Percentiles rank a stretch among this genome's conserved stretches.
phyloP scores from a whole-genome alignment of 2,888 invertebrate genomes.

The Therioaphis trifolii region DNA sequence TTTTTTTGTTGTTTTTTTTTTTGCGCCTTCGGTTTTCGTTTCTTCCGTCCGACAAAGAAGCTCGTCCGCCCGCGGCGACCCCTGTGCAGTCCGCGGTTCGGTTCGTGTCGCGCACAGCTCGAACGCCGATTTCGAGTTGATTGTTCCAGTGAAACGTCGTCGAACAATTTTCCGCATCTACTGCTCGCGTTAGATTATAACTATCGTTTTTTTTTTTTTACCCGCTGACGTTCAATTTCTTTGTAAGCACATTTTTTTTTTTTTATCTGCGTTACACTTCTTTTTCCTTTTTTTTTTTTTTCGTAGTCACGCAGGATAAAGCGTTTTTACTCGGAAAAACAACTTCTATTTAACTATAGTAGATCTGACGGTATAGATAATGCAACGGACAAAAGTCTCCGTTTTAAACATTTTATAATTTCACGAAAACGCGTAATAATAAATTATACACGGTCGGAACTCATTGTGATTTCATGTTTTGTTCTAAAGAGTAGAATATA shows the following conservation, averaged over 20 bases:
- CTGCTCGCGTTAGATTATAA: background rate
- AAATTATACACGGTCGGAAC: background rate
- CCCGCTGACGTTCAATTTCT: background rate
- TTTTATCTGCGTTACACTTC: background rate
- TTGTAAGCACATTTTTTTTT: no score
- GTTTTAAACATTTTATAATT: slow-evolving; percentile 31
- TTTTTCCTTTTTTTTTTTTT: background rate
- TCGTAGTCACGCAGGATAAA: background rate
- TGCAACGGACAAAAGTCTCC: background rate
- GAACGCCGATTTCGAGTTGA: no score
- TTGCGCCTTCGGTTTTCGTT: no score
- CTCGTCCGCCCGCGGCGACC: no score
- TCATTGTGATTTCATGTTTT: slow-evolving; percentile 24
- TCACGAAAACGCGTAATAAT: background rate
- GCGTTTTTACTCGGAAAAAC: background rate
- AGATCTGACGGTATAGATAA: background rate
- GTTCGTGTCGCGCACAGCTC: no score
- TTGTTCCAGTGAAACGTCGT: background rate
- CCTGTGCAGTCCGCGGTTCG: no score
- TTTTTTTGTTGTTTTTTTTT: no score
- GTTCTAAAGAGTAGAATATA: background rate
- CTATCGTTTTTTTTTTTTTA: background rate
- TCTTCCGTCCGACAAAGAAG: no score
- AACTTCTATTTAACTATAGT: background rate
- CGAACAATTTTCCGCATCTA: background rate